Evolutionary conservation across 1,140 invertebrate species (phyloP).

Genomic region (Camponotus floridanus): DNA sequence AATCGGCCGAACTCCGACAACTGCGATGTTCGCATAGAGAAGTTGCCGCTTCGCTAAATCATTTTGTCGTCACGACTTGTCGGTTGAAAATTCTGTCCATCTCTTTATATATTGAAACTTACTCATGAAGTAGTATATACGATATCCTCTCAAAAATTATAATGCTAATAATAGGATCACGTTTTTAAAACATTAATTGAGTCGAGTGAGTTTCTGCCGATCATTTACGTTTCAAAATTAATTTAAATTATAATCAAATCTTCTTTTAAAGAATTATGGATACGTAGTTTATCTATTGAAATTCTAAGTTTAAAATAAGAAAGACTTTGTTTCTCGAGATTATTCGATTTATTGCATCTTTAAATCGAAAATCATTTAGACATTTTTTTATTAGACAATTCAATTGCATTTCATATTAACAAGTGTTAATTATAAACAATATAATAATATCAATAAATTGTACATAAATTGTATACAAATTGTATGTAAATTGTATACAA

Average conservation of each 20-base stretch:
- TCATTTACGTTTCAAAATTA: neutral
- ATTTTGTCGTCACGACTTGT: slow-evolving; percentile 36
- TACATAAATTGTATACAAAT: neutral
- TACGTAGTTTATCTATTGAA: neutral
- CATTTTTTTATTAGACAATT: neutral
- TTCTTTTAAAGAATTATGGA: neutral
- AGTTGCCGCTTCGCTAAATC: slow-evolving; percentile 60
- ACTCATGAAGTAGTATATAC: neutral
- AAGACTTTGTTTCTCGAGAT: neutral
- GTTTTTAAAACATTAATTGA: neutral
- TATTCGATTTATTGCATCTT: neutral
- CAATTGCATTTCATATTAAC: neutral
- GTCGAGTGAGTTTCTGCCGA: neutral
- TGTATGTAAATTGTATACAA: no score
- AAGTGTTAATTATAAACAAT: no score
- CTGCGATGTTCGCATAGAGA: slow-evolving; percentile 47
- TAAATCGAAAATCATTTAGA: slow-evolving; percentile 1
- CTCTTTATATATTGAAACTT: slow-evolving; percentile 5
- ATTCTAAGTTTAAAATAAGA: neutral
- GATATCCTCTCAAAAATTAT: neutral
- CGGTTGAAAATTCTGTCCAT: slow-evolving; percentile 26
- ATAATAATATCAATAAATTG: slow-evolving; percentile 3
- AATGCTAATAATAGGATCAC: neutral
- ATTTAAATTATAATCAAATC: neutral
- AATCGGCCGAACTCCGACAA: slow-evolving; percentile 57